Evolutionary conservation across 2,113 vertebrate genomes (phyloP).

Genomic region (Hydropotes inermis): DNA sequence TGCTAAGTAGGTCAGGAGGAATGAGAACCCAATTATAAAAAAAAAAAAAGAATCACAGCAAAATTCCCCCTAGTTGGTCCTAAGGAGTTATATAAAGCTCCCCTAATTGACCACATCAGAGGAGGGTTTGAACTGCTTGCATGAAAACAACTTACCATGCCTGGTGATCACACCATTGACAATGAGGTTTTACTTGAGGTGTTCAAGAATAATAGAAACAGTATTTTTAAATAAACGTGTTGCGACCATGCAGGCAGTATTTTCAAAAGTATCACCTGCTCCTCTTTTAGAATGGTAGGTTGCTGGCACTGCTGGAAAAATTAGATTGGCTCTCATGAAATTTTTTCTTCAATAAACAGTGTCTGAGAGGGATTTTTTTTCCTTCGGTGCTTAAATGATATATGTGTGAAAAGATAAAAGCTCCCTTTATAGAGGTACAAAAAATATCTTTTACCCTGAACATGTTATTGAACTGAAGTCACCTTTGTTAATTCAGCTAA

Average conservation of each 20-base stretch:
- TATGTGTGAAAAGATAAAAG: slow-evolving; percentile 48
- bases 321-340: slow-evolving; percentile 40
- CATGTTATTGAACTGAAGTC: slow-evolving; percentile 34
- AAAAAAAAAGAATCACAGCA: slow-evolving; percentile 52
- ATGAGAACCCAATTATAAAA: slow-evolving; percentile 31
- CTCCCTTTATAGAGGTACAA: slow-evolving; percentile 47
- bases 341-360: slow-evolving; percentile 64
- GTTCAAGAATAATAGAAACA: slow-evolving; percentile 57
- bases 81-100: slow-evolving; percentile 66
- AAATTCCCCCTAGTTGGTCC: slow-evolving; percentile 57
- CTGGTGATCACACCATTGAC: slow-evolving; percentile 41
- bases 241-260: slow-evolving; percentile 34
- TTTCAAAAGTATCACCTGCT: slow-evolving; percentile 56
- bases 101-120: slow-evolving; percentile 66
- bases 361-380: slow-evolving; percentile 22
- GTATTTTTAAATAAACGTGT: slow-evolving; percentile 64
- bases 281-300: slow-evolving; percentile 49
- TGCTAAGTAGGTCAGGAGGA: slow-evolving; percentile 66
- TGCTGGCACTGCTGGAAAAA: slow-evolving; percentile 60
- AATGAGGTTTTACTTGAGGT: slow-evolving; percentile 53
- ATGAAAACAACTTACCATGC: slow-evolving; percentile 66
- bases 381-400: slow-evolving; percentile 46
- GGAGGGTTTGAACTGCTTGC: slow-evolving; percentile 65
- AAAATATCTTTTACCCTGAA: slow-evolving; percentile 50
- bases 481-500: slow-evolving; percentile 57